These are phyloP conservation scores for Notamacropus eugenii DNA, from an alignment of 2,797 vertebrate species.

Conservation along the genomic window DNA sequence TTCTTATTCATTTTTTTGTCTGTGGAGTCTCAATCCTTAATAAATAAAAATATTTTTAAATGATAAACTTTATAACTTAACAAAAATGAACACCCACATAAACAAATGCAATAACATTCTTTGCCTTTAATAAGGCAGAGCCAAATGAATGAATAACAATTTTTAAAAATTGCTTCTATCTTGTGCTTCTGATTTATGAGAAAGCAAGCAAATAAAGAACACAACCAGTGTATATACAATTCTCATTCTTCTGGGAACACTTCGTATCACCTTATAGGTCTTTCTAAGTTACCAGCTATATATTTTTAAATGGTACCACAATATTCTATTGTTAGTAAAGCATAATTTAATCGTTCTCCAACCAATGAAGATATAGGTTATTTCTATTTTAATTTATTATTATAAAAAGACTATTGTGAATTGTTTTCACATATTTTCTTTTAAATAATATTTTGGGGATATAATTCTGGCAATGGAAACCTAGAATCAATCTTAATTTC, in stretches of 20 bases:
- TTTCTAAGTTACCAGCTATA: background rate
- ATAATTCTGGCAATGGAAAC: background rate
- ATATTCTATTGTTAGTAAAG: background rate
- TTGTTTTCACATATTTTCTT: background rate
- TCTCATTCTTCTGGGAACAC: background rate
- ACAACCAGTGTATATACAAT: background rate
- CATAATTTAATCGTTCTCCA: background rate
- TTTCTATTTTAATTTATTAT: background rate
- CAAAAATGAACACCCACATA: background rate
- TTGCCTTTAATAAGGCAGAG: background rate
- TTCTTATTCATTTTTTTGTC: background rate
- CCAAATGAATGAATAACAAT: background rate
- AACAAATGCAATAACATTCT: background rate
- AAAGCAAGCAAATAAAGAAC: background rate
- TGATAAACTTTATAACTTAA: background rate
- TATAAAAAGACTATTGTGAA: background rate
- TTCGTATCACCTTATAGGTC: background rate
- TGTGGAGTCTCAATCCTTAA: background rate
- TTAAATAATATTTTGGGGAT: background rate
- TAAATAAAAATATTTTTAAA: background rate
- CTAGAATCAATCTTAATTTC: background rate
- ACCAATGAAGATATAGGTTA: background rate
- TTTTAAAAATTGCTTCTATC: background rate
- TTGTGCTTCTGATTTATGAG: background rate
- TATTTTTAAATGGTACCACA: background rate